phyloP scores from a whole-genome alignment of 2,797 vertebrate genomes.

The Cynopterus sphinx region DNA sequence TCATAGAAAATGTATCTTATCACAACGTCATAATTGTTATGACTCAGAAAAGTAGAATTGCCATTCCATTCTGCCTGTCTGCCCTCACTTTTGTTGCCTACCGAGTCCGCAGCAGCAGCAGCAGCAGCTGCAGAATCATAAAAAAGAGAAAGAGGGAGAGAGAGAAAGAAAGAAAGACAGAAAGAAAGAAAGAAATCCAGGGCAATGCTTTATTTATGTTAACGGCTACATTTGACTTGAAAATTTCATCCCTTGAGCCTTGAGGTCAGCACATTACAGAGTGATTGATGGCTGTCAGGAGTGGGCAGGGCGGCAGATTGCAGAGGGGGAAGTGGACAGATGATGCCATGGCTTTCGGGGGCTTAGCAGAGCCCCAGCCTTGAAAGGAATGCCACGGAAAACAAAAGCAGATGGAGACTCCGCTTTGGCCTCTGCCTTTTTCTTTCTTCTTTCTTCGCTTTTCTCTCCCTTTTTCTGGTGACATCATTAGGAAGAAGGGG shows the following conservation, averaged over 20 bases:
- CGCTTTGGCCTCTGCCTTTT: constrained; percentile 57
- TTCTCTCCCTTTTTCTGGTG: constrained; percentile 56
- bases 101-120: constrained; percentile 76
- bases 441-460: constrained; percentile 22
- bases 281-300: constrained; percentile 89
- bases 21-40: constrained; percentile 86
- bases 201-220: constrained; percentile 86
- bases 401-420: constrained; percentile 87
- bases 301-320: constrained; percentile 83
- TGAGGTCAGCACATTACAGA: constrained; percentile 85
- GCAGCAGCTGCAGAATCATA: constrained; percentile 81
- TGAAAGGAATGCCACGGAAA: constrained; percentile 78
- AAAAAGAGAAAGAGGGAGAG: not conserved
- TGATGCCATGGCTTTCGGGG: constrained; percentile 84
- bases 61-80: constrained; percentile 81
- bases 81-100: constrained; percentile 78
- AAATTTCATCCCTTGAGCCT: constrained; percentile 87
- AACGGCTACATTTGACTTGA: constrained; percentile 88
- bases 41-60: constrained; percentile 87
- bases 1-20: constrained; percentile 87
- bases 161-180: not conserved
- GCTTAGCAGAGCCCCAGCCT: constrained; percentile 82
- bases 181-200: constrained; percentile 28
- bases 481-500: not conserved
- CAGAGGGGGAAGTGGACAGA: constrained; percentile 86